Evolutionary conservation across 1,140 invertebrate species (phyloP), one percentile per base, ranked within the genome.

Genomic region (Grapholita molesta): DNA sequence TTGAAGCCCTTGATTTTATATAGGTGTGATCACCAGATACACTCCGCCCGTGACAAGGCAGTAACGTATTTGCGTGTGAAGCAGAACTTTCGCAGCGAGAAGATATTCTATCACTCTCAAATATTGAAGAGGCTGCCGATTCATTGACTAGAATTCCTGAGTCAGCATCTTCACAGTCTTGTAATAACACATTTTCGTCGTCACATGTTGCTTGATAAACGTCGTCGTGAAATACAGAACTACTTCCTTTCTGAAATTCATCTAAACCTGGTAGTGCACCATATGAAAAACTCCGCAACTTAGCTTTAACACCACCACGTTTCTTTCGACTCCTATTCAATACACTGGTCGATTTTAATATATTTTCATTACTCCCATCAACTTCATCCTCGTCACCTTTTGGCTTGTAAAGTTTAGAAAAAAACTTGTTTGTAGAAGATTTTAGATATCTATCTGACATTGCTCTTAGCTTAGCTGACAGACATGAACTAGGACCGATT

Each of bases 71-170:
- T 0, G 75, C 88, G 52, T 93, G 82, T 6, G 92, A 92, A 18
- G 93, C 93, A 3, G 94, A 94, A 80, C 92, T 93, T 57, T 93
- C 93, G 78, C 93, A 94, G 0, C 91, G 78, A n/a, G 92, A 90
- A 3, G 91, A 88, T 77, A 93, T 93, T 79, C 93, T 93, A 33
- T 94, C 91, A 77, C 94, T 94, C 52, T 95, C 95, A 67, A 95
- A 93, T 24, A 95, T 89, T 0, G 95, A 95, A 38, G 94, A 94
- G 25, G 93, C 94, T 4, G 94, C 94, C 0, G 95, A 95, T 76
- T 95, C 95, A 76, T 95, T 96, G 70, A 96, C 94, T 77, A 96
- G 86, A 71, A 96, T 96, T 8, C 95, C 95, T 24, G 95, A 96
- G 82, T 96, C 95, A 53, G 94, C 94, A 81, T 96, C 95, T 81